A percentile compares a stretch with the other conserved stretches of the same genome.
Evolutionary conservation across 2,113 vertebrate genomes (phyloP).

Genomic region (Origma solitaria): DNA sequence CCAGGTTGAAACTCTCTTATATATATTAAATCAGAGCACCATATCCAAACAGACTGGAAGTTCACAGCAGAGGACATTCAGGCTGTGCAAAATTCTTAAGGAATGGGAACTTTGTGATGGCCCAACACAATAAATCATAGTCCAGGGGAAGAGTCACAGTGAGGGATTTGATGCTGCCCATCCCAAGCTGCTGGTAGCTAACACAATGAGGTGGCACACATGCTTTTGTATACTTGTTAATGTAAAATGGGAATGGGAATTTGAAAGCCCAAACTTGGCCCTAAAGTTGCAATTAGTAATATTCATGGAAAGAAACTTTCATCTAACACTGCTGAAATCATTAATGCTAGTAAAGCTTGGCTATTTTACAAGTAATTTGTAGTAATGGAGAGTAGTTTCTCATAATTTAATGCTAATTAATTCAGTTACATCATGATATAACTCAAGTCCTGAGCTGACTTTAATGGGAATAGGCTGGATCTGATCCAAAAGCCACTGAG

Average conservation of each 20-base stretch:
- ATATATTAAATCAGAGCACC: neutral
- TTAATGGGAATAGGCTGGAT: conserved; percentile 4
- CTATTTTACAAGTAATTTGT: conserved; percentile 63
- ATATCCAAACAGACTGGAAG: neutral
- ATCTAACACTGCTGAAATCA: neutral
- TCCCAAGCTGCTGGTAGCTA: neutral
- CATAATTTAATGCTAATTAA: conserved; percentile 73
- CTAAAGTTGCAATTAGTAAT: neutral
- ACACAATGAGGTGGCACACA: neutral
- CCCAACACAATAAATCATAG: neutral
- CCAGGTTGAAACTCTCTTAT: neutral
- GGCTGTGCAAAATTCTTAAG: neutral
- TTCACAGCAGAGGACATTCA: neutral
- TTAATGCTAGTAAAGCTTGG: conserved; percentile 30
- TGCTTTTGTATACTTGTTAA: neutral
- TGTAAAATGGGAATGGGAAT: neutral
- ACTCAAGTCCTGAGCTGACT: conserved; percentile 40
- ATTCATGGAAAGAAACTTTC: neutral
- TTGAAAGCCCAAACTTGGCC: neutral
- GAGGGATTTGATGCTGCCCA: neutral
- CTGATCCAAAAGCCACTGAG: conserved; percentile 19
- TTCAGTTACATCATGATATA: conserved; percentile 52
- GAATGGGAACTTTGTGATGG: neutral
- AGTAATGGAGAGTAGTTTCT: conserved; percentile 55
- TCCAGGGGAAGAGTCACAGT: neutral